Percentiles rank a stretch among this genome's conserved stretches.
These are phyloP conservation scores for Ciconia boyciana DNA, from an alignment of 2,113 vertebrate species.

Conservation along the genomic window DNA sequence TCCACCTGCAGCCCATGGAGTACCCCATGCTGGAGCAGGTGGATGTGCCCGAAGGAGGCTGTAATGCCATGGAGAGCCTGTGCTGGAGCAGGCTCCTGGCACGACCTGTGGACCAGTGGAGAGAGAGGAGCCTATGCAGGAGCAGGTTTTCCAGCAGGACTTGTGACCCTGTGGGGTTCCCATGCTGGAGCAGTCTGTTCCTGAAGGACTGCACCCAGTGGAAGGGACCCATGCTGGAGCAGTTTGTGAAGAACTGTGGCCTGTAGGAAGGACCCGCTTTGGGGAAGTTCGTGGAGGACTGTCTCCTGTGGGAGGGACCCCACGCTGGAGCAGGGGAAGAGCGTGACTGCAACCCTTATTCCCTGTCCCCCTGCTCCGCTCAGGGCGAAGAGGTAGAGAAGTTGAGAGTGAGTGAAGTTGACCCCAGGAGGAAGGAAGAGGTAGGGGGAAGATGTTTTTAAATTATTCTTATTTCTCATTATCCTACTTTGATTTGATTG, in stretches of 20 bases:
- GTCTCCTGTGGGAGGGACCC: not conserved
- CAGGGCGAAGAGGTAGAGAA: not conserved
- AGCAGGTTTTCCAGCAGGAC: not conserved
- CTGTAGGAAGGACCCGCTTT: accelerated
- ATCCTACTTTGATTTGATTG: not conserved
- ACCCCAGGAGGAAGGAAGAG: not conserved
- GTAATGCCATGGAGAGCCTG: not conserved
- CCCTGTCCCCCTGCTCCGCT: not conserved
- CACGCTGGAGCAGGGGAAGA: not conserved
- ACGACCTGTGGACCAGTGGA: not conserved
- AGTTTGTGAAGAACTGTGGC: not conserved
- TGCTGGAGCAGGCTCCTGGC: not conserved
- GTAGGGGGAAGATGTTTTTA: not conserved
- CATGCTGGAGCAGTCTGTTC: not conserved
- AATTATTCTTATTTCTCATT: not conserved
- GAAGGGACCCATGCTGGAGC: accelerated
- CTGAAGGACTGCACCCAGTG: not conserved
- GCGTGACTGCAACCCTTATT: accelerated
- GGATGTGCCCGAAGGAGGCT: not conserved
- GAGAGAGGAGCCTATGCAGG: too few species aligned
- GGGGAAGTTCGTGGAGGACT: not conserved
- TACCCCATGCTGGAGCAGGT: not conserved
- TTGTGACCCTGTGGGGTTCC: not conserved
- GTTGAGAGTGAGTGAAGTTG: not conserved
- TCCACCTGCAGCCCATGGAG: not conserved